Percentiles rank a stretch among this genome's conserved stretches.
These are phyloP conservation scores for Phalacrocorax aristotelis DNA, from an alignment of 2,113 vertebrate genomes.

Conservation along the genomic window DNA sequence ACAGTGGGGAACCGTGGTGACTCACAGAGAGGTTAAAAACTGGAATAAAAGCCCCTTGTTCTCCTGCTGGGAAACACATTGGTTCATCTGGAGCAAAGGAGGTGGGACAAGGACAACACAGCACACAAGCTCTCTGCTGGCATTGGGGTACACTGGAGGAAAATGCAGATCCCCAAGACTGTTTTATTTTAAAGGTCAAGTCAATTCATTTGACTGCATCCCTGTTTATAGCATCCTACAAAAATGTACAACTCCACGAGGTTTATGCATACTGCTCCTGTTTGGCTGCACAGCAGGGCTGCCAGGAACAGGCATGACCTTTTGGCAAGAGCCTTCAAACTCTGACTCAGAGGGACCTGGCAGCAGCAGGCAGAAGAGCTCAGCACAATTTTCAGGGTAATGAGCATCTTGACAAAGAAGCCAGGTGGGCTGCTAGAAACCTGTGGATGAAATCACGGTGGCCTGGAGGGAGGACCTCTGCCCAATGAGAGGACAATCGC, in stretches of 20 bases:
- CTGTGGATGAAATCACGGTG: accelerated
- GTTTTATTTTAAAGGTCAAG: background rate
- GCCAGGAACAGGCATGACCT: background rate
- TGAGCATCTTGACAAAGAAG: background rate
- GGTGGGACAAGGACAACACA: background rate
- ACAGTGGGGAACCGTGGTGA: background rate
- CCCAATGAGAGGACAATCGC: accelerated
- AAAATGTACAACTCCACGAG: too few species aligned
- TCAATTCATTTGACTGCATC: background rate
- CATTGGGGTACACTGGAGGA: accelerated
- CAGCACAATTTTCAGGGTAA: background rate
- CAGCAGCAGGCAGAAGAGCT: background rate
- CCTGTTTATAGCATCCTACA: background rate
- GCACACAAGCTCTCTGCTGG: background rate
- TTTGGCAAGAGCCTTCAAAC: background rate
- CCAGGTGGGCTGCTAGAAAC: background rate
- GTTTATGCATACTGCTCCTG: background rate
- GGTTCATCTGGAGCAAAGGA: background rate
- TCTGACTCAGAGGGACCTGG: background rate
- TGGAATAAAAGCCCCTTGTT: background rate
- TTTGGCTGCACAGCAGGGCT: background rate
- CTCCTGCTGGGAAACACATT: background rate
- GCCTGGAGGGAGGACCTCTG: background rate
- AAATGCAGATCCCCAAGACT: background rate
- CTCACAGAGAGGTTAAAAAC: background rate